Percentiles rank a stretch among this genome's conserved stretches.
These are phyloP conservation scores for Sinocyclocheilus anophthalmus DNA, from an alignment of 2,113 vertebrate species.

Conservation along the genomic window DNA sequence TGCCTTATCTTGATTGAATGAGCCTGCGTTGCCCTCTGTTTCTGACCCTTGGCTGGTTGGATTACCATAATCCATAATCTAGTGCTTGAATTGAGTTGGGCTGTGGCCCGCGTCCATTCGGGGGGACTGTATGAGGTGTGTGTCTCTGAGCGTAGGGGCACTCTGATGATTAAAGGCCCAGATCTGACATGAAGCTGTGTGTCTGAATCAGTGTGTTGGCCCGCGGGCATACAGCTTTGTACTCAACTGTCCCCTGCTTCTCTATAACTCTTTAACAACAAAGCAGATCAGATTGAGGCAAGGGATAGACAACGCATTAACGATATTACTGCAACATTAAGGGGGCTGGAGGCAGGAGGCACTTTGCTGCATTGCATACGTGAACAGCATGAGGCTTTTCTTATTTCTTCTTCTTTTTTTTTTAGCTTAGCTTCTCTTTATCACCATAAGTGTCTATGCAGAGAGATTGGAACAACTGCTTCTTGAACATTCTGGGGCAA, in stretches of 20 bases:
- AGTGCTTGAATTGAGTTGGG: constrained; percentile 47
- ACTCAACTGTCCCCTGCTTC: background rate
- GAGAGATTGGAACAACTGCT: background rate
- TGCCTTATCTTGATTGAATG: constrained; percentile 56
- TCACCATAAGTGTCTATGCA: constrained; percentile 11
- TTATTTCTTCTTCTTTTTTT: background rate
- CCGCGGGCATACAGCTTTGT: constrained; percentile 7
- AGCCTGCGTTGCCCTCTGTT: constrained; percentile 32
- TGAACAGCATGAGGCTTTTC: constrained; percentile 23
- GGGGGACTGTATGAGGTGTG: constrained; percentile 56
- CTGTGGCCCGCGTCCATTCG: constrained; percentile 60
- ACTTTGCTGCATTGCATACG: constrained; percentile 31
- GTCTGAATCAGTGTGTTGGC: constrained; percentile 55
- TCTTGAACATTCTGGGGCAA: constrained; percentile 13
- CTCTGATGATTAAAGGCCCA: constrained; percentile 67
- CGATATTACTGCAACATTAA: constrained; percentile 35
- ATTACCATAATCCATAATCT: constrained; percentile 77
- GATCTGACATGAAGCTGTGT: constrained; percentile 43
- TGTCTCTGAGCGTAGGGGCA: constrained; percentile 62
- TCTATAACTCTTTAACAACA: constrained; percentile 36
- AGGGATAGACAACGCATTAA: constrained; percentile 36
- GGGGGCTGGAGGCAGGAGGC: constrained; percentile 18
- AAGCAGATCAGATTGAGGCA: constrained; percentile 36
- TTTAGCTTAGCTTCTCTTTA: constrained; percentile 30
- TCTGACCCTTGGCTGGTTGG: constrained; percentile 46